A percentile compares a stretch with the other conserved stretches of the same genome.
Conservation (phyloP, 2,888 invertebrate species). For the Ceratothoa steindachneri region DNA sequence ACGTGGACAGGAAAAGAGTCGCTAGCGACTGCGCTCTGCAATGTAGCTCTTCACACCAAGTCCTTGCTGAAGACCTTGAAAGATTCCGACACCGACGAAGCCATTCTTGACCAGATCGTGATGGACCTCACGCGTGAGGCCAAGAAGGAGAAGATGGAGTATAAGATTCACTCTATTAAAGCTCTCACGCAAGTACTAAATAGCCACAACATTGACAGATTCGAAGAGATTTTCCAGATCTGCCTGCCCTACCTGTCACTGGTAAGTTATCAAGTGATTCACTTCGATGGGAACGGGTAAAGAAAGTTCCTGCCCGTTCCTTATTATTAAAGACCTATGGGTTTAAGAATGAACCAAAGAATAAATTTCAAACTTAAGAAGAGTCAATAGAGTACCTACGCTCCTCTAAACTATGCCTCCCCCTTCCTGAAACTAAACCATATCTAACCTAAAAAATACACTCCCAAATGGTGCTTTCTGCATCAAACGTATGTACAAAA, state of each 20-base stretch:
- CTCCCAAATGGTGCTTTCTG: too few species aligned
- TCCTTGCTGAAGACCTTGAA: constrained; percentile 56
- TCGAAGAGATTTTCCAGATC: constrained; percentile 56
- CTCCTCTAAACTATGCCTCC: too few species aligned
- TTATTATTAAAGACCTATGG: too few species aligned
- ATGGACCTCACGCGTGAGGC: constrained; percentile 61
- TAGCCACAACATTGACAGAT: constrained; percentile 66
- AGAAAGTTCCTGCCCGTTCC: too few species aligned
- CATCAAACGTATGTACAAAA: too few species aligned
- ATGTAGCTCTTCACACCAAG: constrained; percentile 62
- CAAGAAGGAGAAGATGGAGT: constrained; percentile 71
- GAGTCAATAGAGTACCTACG: too few species aligned
- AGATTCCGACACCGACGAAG: constrained; percentile 31
- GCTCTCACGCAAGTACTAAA: constrained; percentile 71
- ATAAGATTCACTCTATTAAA: constrained; percentile 69
- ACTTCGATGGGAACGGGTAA: too few species aligned
- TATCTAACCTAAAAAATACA: too few species aligned
- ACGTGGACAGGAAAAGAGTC: constrained; percentile 88
- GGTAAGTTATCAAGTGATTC: too few species aligned
- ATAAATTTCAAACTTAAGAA: too few species aligned
- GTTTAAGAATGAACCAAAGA: too few species aligned
- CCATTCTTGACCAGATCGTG: constrained; percentile 64
- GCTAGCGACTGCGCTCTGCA: constrained; percentile 71
- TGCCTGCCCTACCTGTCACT: constrained; percentile 36
- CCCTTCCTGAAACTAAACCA: too few species aligned